Evolutionary conservation across 2,797 vertebrate species (phyloP).

Genomic region (Pteronotus mesoamericanus): DNA sequence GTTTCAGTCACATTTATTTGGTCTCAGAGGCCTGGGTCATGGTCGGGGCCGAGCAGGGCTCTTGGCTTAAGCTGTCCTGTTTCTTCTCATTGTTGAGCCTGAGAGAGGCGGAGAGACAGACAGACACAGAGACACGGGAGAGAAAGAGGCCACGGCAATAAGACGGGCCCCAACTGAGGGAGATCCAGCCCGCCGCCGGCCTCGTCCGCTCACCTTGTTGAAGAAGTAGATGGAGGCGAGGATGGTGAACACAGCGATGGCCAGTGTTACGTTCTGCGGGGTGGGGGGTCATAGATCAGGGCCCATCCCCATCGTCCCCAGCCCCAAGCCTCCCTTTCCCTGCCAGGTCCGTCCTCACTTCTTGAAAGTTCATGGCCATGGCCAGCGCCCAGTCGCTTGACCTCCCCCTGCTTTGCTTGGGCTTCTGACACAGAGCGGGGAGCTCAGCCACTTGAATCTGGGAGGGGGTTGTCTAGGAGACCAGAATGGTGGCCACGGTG

Average conservation of each 20-base stretch:
- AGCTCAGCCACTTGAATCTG: neutral
- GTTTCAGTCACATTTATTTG: conserved; percentile 64
- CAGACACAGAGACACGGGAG: neutral
- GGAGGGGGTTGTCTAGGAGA: conserved; percentile 22
- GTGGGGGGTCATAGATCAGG: conserved; percentile 8
- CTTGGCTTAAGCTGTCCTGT: neutral
- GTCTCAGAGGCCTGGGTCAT: neutral
- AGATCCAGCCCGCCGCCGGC: accelerated
- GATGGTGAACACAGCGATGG: conserved; percentile 66
- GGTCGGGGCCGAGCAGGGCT: neutral
- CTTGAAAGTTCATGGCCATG: conserved; percentile 69
- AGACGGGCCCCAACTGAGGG: accelerated
- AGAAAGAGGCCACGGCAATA: neutral
- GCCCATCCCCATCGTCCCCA: accelerated
- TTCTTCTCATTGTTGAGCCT: conserved; percentile 65
- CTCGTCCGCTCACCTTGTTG: conserved; percentile 59
- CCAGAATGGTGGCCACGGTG: conserved; percentile 59
- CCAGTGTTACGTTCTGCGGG: conserved; percentile 67
- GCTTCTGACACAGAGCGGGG: neutral
- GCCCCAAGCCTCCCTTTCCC: neutral
- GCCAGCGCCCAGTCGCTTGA: neutral
- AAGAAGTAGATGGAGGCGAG: conserved; percentile 73
- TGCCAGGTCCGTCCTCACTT: conserved; percentile 37
- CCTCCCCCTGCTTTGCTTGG: neutral
- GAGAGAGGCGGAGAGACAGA: neutral